Evolutionary conservation across 1,140 invertebrate species (phyloP).

Genomic region (Chymomyza costata): DNA sequence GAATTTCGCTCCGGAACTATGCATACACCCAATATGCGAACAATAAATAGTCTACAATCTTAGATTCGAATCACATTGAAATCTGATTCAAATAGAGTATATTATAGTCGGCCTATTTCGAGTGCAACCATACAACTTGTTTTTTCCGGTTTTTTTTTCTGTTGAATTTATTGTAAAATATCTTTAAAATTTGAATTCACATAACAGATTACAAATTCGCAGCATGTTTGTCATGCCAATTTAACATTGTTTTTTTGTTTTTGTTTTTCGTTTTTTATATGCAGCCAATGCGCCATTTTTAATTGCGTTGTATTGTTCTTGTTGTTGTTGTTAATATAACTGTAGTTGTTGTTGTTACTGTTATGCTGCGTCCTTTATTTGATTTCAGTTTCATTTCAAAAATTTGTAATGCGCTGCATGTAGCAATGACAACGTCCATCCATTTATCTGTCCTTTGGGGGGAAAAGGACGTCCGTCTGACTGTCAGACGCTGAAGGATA

Average conservation of each 20-base stretch:
- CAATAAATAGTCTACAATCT: too few species aligned
- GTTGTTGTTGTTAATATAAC: slow-evolving; percentile 22
- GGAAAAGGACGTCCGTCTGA: slow-evolving; percentile 34
- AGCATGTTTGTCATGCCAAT: slow-evolving; percentile 66
- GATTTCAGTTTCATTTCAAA: slow-evolving; percentile 70
- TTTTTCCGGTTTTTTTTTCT: too few species aligned
- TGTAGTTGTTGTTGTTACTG: slow-evolving; percentile 10
- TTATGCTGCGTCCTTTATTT: slow-evolving; percentile 52
- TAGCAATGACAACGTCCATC: slow-evolving; percentile 41
- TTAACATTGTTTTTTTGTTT: slow-evolving; percentile 27
- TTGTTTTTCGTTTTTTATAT: background rate
- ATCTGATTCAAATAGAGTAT: too few species aligned
- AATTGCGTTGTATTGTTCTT: slow-evolving; percentile 65
- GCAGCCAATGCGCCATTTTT: slow-evolving; percentile 50
- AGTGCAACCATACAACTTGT: too few species aligned
- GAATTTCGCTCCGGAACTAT: too few species aligned
- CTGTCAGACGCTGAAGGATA: slow-evolving; percentile 40
- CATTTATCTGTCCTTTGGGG: slow-evolving; percentile 38
- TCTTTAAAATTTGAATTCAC: slow-evolving; percentile 54
- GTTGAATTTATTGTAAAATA: slow-evolving; percentile 39
- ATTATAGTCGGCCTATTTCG: too few species aligned
- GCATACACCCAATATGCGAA: too few species aligned
- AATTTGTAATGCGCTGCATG: slow-evolving; percentile 68
- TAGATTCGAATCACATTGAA: too few species aligned
- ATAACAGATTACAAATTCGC: slow-evolving; percentile 72